Evolutionary conservation across 2,113 vertebrate genomes (phyloP).

Genomic region (Cynoglossus semilaevis): DNA sequence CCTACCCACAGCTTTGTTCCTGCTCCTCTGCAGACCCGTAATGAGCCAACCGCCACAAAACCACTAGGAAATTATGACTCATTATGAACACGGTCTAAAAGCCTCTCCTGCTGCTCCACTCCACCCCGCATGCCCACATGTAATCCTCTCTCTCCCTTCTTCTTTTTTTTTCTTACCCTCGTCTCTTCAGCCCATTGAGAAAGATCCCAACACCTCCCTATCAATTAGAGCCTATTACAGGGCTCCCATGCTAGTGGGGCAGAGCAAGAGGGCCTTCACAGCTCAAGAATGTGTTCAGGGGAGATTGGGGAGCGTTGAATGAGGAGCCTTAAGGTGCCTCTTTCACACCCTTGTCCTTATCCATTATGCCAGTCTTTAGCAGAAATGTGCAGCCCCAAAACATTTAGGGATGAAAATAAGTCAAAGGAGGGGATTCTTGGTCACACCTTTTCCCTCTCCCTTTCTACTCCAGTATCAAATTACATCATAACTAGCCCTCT

Average conservation of each 20-base stretch:
- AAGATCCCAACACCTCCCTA: conserved; percentile 95
- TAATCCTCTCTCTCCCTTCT: conserved; percentile 76
- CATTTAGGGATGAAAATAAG: conserved; percentile 68
- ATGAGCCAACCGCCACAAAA: conserved; percentile 98
- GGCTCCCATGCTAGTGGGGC: conserved; percentile 89
- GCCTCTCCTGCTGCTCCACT: conserved; percentile 63
- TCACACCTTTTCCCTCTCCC: conserved; percentile 62
- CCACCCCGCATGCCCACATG: conserved; percentile 58
- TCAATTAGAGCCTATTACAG: conserved; percentile 98
- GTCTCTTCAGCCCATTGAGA: conserved; percentile 87
- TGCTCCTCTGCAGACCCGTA: conserved; percentile 91
- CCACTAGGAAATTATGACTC: conserved; percentile 96
- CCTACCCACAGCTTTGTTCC: conserved; percentile 90
- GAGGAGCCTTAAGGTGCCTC: conserved; percentile 77
- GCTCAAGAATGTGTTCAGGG: conserved; percentile 81
- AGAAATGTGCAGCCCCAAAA: conserved; percentile 63
- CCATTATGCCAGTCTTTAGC: conserved; percentile 71
- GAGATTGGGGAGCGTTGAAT: conserved; percentile 75
- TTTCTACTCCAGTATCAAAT: conserved; percentile 67
- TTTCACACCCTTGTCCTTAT: conserved; percentile 76
- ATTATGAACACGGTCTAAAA: conserved; percentile 91
- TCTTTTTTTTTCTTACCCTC: conserved; percentile 63
- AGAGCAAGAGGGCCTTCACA: conserved; percentile 88
- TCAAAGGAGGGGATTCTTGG: conserved; percentile 65
- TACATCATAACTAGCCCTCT: conserved; percentile 74